phyloP scores from a whole-genome alignment of 2,113 vertebrate species.

The Otus sunia region DNA sequence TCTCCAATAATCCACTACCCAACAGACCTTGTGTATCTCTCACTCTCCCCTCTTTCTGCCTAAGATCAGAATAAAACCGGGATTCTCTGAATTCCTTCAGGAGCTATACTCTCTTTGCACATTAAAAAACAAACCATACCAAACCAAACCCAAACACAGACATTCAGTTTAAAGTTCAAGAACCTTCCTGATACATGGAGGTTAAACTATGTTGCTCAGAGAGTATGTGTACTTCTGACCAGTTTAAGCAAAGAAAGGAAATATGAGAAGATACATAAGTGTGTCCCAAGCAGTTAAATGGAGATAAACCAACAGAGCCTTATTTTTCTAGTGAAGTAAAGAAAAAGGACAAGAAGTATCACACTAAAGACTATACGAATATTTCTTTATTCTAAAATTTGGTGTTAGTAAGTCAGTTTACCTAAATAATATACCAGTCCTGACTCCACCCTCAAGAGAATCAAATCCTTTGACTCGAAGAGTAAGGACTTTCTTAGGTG shows the following conservation, averaged over 20 bases:
- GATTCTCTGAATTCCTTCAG: background rate
- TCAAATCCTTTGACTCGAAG: background rate
- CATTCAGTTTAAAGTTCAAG: background rate
- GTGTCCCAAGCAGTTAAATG: background rate
- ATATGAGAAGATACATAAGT: fast-evolving
- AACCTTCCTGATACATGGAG: background rate
- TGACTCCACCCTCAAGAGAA: background rate
- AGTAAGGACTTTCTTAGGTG: background rate
- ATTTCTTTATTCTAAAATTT: background rate
- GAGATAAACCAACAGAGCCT: background rate
- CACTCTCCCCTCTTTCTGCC: background rate
- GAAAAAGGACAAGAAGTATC: background rate
- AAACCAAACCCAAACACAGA: background rate
- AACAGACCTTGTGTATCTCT: fast-evolving
- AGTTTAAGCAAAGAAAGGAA: background rate
- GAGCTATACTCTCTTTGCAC: background rate
- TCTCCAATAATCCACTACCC: background rate
- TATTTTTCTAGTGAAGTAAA: background rate
- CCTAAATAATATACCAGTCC: background rate
- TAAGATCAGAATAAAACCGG: background rate
- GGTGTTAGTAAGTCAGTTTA: background rate
- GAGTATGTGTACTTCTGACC: background rate
- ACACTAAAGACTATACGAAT: fast-evolving
- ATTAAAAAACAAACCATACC: background rate
- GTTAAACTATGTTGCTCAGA: background rate